Evolutionary conservation across 2,888 invertebrate species (phyloP).

Genomic region (Machimus rusticus): DNA sequence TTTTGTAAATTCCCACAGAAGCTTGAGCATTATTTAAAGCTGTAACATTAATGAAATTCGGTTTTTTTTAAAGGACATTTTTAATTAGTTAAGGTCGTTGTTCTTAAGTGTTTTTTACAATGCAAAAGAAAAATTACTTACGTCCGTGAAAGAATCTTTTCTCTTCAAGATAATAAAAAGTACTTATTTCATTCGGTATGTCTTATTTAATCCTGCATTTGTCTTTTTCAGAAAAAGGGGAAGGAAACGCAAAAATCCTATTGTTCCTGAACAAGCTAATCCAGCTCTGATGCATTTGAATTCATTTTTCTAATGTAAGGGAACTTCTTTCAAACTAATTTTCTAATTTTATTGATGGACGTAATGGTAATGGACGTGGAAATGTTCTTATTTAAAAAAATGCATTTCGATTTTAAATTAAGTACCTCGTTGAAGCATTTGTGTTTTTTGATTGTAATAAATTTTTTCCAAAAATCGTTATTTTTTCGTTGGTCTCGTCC

Average conservation of each 20-base stretch:
- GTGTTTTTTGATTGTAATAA: not conserved
- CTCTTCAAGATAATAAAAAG: slow-evolving; percentile 38
- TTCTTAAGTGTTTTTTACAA: slow-evolving; percentile 37
- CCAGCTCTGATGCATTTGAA: slow-evolving; percentile 19
- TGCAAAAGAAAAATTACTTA: slow-evolving; percentile 31
- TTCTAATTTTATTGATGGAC: slow-evolving; percentile 2
- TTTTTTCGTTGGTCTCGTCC: not conserved
- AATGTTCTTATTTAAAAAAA: not conserved
- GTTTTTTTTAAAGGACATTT: slow-evolving; percentile 1
- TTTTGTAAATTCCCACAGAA: slow-evolving; percentile 26
- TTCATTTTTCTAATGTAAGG: not conserved
- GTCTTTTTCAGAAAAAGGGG: slow-evolving; percentile 35
- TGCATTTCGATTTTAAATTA: not conserved
- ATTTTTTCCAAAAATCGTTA: not conserved
- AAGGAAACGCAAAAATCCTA: slow-evolving; percentile 19
- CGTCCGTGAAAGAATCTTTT: slow-evolving; percentile 36
- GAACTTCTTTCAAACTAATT: not conserved
- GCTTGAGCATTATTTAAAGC: slow-evolving; percentile 29
- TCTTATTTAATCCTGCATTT: not conserved
- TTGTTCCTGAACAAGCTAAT: not conserved
- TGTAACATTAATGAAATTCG: slow-evolving; percentile 18
- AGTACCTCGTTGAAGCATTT: not conserved
- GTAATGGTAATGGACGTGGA: not conserved
- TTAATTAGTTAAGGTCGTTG: slow-evolving; percentile 29
- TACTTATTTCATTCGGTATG: slow-evolving; percentile 17